These are phyloP conservation scores for Cacoxenus indagator DNA, from an alignment of 2,888 invertebrate species.

Conservation along the genomic window DNA sequence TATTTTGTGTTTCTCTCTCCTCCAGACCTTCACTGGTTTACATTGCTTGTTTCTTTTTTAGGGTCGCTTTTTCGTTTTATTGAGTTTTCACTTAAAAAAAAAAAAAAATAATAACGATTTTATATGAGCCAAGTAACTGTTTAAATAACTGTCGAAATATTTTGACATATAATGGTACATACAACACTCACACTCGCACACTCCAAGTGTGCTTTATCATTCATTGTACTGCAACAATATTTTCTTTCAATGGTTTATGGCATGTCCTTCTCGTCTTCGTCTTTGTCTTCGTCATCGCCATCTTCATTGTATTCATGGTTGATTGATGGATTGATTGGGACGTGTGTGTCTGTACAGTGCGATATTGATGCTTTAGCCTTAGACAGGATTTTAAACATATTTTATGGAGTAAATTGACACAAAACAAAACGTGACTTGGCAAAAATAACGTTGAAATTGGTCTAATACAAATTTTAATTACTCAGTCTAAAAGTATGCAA, in stretches of 20 bases:
- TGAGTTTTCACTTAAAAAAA: background rate
- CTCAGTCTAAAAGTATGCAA: background rate
- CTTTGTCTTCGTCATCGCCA: background rate
- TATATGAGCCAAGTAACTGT: background rate
- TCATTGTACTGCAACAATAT: background rate
- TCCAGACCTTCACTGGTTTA: no score
- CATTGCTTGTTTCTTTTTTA: no score
- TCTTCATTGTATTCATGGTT: no score
- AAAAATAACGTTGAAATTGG: background rate
- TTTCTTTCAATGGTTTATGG: background rate
- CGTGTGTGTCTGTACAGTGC: conserved; percentile 2
- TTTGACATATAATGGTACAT: conserved; percentile 12
- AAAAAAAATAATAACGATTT: background rate
- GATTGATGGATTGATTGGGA: conserved; percentile 9
- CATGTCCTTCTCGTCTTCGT: background rate
- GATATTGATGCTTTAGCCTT: conserved; percentile 3
- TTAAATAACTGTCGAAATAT: background rate
- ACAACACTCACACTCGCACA: background rate
- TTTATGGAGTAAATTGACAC: background rate
- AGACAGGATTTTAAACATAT: background rate
- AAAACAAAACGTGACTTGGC: background rate
- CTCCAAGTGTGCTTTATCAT: no score
- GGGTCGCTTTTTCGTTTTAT: no score
- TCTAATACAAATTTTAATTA: background rate
- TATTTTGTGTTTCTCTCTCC: no score